Conservation (phyloP, 2,888 invertebrate species). For the Cinara cedri region DNA sequence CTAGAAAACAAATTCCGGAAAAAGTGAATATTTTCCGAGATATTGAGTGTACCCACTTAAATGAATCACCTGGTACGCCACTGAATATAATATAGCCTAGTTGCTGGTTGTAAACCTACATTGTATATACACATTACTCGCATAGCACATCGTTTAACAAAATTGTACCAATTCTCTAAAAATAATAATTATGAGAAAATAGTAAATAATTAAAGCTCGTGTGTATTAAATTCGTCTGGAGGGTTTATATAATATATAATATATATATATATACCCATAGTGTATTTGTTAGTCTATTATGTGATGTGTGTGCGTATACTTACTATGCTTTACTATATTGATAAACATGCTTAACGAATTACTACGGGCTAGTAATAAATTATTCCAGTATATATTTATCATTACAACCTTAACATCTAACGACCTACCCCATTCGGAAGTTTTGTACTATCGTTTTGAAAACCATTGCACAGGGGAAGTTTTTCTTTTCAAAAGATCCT, state of each 20-base stretch:
- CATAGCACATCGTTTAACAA: too few species aligned
- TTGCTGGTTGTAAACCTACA: too few species aligned
- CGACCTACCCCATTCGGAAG: slow-evolving; percentile 49
- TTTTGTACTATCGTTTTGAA: slow-evolving; percentile 45
- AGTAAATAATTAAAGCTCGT: slow-evolving; percentile 9
- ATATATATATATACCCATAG: background rate
- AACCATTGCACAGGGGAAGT: background rate
- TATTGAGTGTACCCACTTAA: too few species aligned
- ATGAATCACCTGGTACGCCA: too few species aligned
- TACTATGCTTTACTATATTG: background rate
- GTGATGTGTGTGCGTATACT: too few species aligned
- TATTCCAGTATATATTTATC: slow-evolving; percentile 28
- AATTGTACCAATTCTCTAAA: too few species aligned
- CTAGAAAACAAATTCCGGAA: too few species aligned
- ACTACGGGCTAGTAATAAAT: slow-evolving; percentile 28
- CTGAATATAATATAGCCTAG: too few species aligned
- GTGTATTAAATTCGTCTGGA: background rate
- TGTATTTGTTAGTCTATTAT: too few species aligned
- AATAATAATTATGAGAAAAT: too few species aligned
- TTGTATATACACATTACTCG: too few species aligned
- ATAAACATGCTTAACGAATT: slow-evolving; percentile 28
- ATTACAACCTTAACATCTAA: slow-evolving; percentile 44
- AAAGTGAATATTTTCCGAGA: too few species aligned
- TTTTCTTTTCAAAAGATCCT: slow-evolving; percentile 51
- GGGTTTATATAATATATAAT: background rate